phyloP scores from a whole-genome alignment of 2,797 vertebrate genomes.

The Anguilla megastoma region DNA sequence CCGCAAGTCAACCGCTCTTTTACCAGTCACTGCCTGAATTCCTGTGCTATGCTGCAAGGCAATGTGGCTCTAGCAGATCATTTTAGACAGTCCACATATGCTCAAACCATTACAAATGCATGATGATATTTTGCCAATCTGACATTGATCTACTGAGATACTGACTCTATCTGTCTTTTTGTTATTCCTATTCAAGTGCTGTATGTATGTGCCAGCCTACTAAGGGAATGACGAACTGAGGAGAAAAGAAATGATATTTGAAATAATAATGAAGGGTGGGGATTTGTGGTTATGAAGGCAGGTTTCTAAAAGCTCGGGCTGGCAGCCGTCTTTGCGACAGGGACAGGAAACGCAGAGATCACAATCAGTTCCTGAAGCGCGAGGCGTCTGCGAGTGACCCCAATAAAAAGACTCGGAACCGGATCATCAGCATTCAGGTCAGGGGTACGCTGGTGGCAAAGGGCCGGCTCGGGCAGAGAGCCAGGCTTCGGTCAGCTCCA shows the following conservation, averaged over 20 bases:
- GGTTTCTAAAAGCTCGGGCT: conserved; percentile 14
- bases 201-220: neutral
- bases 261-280: neutral
- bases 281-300: neutral
- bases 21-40: neutral
- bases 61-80: neutral
- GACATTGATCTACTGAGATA: neutral
- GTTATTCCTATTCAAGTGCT: neutral
- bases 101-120: neutral
- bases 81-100: neutral
- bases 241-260: neutral
- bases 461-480: neutral
- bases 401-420: conserved; percentile 31
- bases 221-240: neutral
- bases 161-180: neutral
- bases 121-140: neutral
- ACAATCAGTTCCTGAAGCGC: conserved; percentile 34
- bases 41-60: neutral
- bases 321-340: conserved; percentile 38
- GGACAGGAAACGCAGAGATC: conserved; percentile 43
- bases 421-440: neutral
- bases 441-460: neutral
- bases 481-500: conserved; percentile 15
- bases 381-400: conserved; percentile 39
- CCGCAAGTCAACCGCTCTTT: neutral